Percentiles rank a stretch among this genome's conserved stretches.
phyloP scores from a whole-genome alignment of 2,797 vertebrate species.

The Bryconaethiops microstoma region DNA sequence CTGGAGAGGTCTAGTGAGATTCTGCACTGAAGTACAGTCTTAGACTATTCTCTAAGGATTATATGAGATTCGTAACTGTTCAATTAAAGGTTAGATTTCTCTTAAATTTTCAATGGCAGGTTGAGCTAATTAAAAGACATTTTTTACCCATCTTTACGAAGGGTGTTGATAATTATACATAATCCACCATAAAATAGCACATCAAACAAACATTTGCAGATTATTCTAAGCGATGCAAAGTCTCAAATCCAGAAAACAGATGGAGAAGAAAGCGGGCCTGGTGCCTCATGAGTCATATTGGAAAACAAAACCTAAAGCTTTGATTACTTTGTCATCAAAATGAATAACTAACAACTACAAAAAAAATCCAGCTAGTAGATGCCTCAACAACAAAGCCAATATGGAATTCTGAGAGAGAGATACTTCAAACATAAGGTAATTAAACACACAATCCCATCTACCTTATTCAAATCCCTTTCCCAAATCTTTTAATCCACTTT shows the following conservation, averaged over 20 bases:
- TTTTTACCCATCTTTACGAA: no score
- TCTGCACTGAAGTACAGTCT: no score
- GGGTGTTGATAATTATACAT: no score
- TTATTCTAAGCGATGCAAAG: not conserved
- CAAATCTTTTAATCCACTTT: constrained; percentile 4
- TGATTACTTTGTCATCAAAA: constrained; percentile 19
- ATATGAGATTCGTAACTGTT: no score
- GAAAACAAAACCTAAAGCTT: constrained; percentile 11
- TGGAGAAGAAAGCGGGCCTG: not conserved
- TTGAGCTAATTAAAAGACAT: no score
- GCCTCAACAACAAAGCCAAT: not conserved
- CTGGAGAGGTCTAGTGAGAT: no score
- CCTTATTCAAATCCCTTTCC: constrained; percentile 10
- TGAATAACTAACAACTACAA: constrained; percentile 5
- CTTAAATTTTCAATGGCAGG: no score
- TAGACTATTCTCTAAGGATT: no score
- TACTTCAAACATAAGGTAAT: not conserved
- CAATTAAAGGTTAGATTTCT: no score
- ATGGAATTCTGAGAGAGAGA: not conserved
- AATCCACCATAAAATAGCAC: not conserved
- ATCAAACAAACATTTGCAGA: not conserved
- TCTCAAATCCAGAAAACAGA: not conserved
- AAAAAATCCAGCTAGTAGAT: not conserved
- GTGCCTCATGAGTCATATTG: not conserved
- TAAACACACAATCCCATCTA: not conserved